These are phyloP conservation scores for Pseudonaja textilis DNA, from an alignment of 2,113 vertebrate genomes.

Conservation along the genomic window DNA sequence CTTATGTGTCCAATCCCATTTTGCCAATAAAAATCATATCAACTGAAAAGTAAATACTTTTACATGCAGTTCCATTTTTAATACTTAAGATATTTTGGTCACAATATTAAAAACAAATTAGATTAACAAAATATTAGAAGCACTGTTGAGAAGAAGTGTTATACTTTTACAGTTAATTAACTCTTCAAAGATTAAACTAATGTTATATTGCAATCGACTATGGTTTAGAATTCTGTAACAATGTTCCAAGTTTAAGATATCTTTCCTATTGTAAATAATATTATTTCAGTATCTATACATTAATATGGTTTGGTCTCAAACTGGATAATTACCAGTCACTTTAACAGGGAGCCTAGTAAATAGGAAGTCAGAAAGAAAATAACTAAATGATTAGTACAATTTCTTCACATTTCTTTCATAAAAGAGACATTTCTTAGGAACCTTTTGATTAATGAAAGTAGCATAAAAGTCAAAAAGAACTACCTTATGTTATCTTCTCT, in stretches of 20 bases:
- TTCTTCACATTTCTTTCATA: not conserved
- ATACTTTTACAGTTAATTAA: slow-evolving; percentile 6
- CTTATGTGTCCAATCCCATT: too few species aligned
- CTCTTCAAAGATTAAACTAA: not conserved
- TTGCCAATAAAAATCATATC: not conserved
- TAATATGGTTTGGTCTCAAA: not conserved
- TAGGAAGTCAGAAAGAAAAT: not conserved
- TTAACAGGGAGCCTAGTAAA: not conserved
- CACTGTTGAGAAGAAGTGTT: not conserved
- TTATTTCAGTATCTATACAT: not conserved
- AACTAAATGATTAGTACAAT: not conserved
- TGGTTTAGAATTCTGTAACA: not conserved
- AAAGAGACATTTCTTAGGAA: not conserved
- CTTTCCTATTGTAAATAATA: not conserved
- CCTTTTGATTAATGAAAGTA: not conserved
- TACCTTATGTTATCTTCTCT: not conserved
- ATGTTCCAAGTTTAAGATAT: not conserved
- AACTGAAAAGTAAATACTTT: not conserved
- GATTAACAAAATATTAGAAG: not conserved
- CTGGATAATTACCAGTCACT: not conserved
- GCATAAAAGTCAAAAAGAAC: not conserved
- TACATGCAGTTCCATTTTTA: not conserved
- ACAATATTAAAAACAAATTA: slow-evolving; percentile 1
- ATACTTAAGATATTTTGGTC: not conserved
- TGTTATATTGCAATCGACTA: not conserved